Conservation (phyloP, 2,113 vertebrate species). For the Hydropotes inermis region DNA sequence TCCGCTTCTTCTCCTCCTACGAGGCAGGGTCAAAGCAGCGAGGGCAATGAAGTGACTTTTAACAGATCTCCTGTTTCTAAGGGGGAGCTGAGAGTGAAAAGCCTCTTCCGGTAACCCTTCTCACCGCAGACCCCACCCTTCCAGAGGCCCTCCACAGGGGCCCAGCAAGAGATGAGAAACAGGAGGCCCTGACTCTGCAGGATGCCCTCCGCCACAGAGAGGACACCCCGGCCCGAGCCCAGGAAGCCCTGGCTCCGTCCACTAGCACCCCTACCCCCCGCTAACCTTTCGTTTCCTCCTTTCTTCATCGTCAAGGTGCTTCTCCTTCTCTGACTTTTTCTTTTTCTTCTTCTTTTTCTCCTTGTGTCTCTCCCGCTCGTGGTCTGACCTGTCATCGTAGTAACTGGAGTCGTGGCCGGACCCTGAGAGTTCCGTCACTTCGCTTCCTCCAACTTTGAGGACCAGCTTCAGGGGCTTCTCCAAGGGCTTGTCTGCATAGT, state of each 20-base stretch:
- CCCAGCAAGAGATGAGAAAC: rapidly evolving
- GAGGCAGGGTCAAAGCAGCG: background rate
- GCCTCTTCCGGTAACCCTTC: background rate
- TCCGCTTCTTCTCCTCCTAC: constrained; percentile 94
- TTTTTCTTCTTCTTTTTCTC: constrained; percentile 99
- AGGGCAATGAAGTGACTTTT: background rate
- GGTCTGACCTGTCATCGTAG: constrained; percentile 96
- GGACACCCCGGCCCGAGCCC: rapidly evolving
- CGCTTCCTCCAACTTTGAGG: constrained; percentile 96
- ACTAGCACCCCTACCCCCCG: rapidly evolving
- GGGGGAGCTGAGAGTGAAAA: background rate
- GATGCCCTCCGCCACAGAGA: rapidly evolving
- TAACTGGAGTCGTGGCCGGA: constrained; percentile 98
- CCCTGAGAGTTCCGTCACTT: constrained; percentile 95
- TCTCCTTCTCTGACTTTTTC: constrained; percentile 86
- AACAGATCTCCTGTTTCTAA: background rate
- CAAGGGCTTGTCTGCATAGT: constrained; percentile 91
- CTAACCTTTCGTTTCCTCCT: background rate
- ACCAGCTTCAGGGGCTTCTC: constrained; percentile 97
- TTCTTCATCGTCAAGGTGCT: background rate
- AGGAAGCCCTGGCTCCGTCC: rapidly evolving
- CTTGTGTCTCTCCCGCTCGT: constrained; percentile 93
- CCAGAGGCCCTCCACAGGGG: background rate
- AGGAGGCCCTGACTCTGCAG: rapidly evolving
- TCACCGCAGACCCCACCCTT: rapidly evolving